Evolutionary conservation across 1,140 invertebrate species (phyloP).

Genomic region (Callitettix versicolor): DNA sequence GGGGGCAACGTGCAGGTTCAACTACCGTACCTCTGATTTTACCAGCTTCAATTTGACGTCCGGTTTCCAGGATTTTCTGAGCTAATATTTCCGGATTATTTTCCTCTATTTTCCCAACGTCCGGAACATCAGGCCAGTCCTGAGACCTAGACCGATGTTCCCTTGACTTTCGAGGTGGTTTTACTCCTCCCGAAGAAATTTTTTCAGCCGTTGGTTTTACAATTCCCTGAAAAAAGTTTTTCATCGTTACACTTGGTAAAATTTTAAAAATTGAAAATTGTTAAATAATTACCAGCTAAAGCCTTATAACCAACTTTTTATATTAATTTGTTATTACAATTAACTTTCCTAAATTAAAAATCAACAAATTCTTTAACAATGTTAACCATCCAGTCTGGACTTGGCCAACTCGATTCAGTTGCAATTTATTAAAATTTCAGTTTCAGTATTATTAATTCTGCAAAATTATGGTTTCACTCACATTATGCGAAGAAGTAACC

Average conservation of each 20-base stretch:
- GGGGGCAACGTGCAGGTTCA: background rate
- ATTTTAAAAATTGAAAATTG: constrained; percentile 35
- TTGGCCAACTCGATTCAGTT: too few species aligned
- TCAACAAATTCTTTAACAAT: too few species aligned
- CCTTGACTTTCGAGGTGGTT: constrained; percentile 45
- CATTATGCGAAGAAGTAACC: constrained; percentile 30
- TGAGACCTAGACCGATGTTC: constrained; percentile 68
- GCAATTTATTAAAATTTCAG: too few species aligned
- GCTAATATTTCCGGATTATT: constrained; percentile 82
- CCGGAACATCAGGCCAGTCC: constrained; percentile 83
- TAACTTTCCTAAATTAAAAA: background rate
- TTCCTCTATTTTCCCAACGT: constrained; percentile 80
- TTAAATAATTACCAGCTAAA: too few species aligned
- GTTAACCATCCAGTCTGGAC: too few species aligned
- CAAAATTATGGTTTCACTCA: too few species aligned
- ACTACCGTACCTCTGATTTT: constrained; percentile 39
- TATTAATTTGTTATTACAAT: too few species aligned
- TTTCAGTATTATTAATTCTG: too few species aligned
- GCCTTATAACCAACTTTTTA: too few species aligned
- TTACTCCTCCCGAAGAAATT: constrained; percentile 2
- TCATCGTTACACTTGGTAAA: background rate
- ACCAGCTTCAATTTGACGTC: constrained; percentile 73
- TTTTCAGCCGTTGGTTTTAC: constrained; percentile 4
- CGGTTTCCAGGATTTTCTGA: constrained; percentile 79
- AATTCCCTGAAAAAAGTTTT: background rate